Evolutionary conservation across 2,888 invertebrate genomes (phyloP).

Genomic region (Acrobasis repandana): DNA sequence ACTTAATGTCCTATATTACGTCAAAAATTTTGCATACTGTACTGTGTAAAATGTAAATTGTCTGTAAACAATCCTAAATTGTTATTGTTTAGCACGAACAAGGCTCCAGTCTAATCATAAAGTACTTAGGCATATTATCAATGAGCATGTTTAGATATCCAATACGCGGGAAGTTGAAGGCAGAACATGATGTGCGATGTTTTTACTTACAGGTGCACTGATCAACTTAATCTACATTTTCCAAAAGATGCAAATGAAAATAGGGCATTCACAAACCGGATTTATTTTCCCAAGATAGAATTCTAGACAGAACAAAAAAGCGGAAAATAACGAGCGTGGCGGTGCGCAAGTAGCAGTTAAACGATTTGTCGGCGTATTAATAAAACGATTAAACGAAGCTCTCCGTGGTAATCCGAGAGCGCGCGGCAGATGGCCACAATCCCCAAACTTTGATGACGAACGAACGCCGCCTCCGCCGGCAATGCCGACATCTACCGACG

Average conservation of each 20-base stretch:
- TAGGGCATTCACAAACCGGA: background rate
- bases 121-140: too few species aligned
- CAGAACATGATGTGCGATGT: too few species aligned
- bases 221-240: background rate
- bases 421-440: constrained; percentile 79
- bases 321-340: constrained; percentile 45
- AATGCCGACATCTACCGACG: constrained; percentile 57
- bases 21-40: constrained; percentile 50
- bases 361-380: constrained; percentile 82
- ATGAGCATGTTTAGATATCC: too few species aligned
- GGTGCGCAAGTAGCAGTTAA: constrained; percentile 68
- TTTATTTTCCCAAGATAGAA: constrained; percentile 10
- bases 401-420: constrained; percentile 77
- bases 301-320: constrained; percentile 16
- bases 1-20: constrained; percentile 58
- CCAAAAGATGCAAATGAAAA: background rate
- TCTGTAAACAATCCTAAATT: too few species aligned
- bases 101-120: too few species aligned
- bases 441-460: constrained; percentile 79
- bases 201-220: too few species aligned
- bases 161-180: too few species aligned
- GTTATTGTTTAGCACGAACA: too few species aligned
- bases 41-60: too few species aligned
- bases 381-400: constrained; percentile 82
- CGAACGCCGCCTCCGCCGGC: constrained; percentile 66